A percentile compares a stretch with the other conserved stretches of the same genome.
phyloP scores from a whole-genome alignment of 2,113 vertebrate genomes.

The Epinephelus lanceolatus region DNA sequence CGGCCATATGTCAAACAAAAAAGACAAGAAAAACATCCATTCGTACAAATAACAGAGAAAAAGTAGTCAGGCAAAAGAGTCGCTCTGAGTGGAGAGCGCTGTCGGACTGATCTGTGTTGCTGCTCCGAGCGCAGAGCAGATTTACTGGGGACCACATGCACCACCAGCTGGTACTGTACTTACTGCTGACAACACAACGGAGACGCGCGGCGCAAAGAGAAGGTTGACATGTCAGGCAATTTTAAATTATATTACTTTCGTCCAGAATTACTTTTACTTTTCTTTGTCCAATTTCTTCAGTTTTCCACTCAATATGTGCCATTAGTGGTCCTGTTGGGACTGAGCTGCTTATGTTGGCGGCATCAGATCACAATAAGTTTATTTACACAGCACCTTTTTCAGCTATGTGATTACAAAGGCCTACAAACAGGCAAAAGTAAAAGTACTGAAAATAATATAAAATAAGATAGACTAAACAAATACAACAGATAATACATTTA shows the following conservation, averaged over 20 bases:
- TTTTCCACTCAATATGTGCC: neutral
- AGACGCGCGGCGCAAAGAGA: neutral
- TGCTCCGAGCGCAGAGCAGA: conserved; percentile 49
- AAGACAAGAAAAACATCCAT: neutral
- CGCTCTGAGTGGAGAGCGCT: neutral
- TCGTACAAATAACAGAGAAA: neutral
- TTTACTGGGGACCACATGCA: conserved; percentile 46
- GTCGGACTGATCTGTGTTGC: conserved; percentile 31
- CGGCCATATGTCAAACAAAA: conserved; percentile 14
- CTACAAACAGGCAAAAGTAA: neutral
- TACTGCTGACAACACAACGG: conserved; percentile 22
- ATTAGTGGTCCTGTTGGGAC: neutral
- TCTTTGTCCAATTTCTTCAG: neutral
- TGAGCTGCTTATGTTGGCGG: neutral
- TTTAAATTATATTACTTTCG: neutral
- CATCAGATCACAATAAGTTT: neutral
- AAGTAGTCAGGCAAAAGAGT: neutral
- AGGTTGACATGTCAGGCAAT: conserved; percentile 18
- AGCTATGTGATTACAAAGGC: neutral
- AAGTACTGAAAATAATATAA: neutral
- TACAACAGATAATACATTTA: too few relatives aligned
- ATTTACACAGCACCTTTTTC: neutral
- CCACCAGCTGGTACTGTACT: conserved; percentile 60
- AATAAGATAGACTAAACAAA: neutral
- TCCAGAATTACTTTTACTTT: neutral